Evolutionary conservation across 2,797 vertebrate species (phyloP).

Genomic region (Eulemur mongoz): DNA sequence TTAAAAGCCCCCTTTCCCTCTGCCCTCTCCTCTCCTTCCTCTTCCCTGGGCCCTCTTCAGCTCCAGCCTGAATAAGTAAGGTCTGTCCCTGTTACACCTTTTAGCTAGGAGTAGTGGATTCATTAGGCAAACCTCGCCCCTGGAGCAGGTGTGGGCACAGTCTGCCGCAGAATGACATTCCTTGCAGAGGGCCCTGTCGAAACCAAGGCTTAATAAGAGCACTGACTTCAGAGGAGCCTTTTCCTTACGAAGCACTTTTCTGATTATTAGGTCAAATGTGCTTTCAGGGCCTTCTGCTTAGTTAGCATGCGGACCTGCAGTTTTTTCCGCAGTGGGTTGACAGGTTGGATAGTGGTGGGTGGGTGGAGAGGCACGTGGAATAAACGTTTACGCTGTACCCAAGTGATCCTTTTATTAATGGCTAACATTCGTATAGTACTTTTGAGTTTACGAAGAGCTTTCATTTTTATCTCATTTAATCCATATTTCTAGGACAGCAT

Average conservation of each 20-base stretch:
- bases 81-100: not conserved
- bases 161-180: not conserved
- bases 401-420: not conserved
- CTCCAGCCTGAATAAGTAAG: not conserved
- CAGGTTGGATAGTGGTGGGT: not conserved
- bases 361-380: not conserved
- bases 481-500: not conserved
- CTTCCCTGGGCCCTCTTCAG: not conserved
- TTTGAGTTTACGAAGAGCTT: not conserved
- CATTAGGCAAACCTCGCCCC: not conserved
- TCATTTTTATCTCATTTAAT: not conserved
- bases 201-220: not conserved
- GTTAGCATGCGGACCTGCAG: not conserved
- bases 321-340: not conserved
- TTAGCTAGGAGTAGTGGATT: not conserved
- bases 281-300: slow-evolving; percentile 16
- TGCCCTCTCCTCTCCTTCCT: not conserved
- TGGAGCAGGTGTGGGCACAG: not conserved
- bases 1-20: not conserved
- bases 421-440: not conserved
- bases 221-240: not conserved
- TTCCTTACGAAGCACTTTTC: slow-evolving; percentile 36
- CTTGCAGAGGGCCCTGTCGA: not conserved
- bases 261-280: not conserved
- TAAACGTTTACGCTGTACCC: not conserved